Percentiles rank a stretch among this genome's conserved stretches.
These are phyloP conservation scores for Plemyria rubiginata DNA, from an alignment of 2,888 invertebrate species.

Conservation along the genomic window DNA sequence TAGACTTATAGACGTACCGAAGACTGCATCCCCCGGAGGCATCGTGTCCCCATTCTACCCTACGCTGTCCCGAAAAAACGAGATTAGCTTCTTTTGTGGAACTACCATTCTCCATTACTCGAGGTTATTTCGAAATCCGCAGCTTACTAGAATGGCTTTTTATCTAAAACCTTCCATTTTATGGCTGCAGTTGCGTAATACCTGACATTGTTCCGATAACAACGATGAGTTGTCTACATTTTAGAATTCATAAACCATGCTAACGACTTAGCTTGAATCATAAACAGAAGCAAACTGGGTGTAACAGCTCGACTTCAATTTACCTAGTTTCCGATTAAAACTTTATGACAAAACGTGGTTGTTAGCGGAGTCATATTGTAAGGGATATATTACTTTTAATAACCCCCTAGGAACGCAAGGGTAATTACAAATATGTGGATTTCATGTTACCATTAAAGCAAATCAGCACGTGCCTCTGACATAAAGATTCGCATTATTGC, in stretches of 20 bases:
- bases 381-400: slow-evolving; percentile 27
- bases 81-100: slow-evolving; percentile 73
- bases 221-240: slow-evolving; percentile 51
- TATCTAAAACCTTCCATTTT: slow-evolving; percentile 43
- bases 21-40: slow-evolving; percentile 70
- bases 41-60: slow-evolving; percentile 64
- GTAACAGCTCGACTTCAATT: slow-evolving; percentile 55
- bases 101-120: slow-evolving; percentile 56
- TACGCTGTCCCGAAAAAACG: slow-evolving; percentile 64
- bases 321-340: slow-evolving; percentile 54
- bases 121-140: slow-evolving; percentile 49
- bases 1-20: slow-evolving; percentile 78
- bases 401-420: slow-evolving; percentile 49
- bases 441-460: slow-evolving; percentile 74
- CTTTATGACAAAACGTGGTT: slow-evolving; percentile 43
- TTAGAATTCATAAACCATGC: slow-evolving; percentile 68
- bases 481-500: slow-evolving; percentile 83
- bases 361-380: slow-evolving; percentile 30
- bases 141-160: slow-evolving; percentile 47
- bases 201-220: slow-evolving; percentile 55
- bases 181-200: slow-evolving; percentile 22
- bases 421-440: slow-evolving; percentile 77
- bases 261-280: slow-evolving; percentile 56
- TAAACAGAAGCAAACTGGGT: slow-evolving; percentile 57
- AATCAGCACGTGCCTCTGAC: slow-evolving; percentile 79